Evolutionary conservation across 1,140 invertebrate species (phyloP).

Genomic region (Ceratina calcarata): DNA sequence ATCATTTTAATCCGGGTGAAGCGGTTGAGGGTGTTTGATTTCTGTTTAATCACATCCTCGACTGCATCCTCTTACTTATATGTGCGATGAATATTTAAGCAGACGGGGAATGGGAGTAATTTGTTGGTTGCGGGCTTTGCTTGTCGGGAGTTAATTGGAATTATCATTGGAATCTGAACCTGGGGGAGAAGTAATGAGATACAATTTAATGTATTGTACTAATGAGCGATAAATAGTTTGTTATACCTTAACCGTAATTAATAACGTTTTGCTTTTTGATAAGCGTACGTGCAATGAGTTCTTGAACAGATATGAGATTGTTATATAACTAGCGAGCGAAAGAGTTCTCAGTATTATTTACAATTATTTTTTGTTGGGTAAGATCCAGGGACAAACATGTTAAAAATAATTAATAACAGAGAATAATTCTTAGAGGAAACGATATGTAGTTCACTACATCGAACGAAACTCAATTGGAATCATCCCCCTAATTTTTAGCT

Average conservation of each 20-base stretch:
- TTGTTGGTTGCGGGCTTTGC: not conserved
- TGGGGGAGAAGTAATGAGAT: not conserved
- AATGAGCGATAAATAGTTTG: not conserved
- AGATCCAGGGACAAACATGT: too few relatives aligned
- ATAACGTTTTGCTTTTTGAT: not conserved
- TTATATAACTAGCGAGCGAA: too few relatives aligned
- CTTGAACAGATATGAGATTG: too few relatives aligned
- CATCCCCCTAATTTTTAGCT: too few relatives aligned
- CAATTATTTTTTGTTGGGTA: too few relatives aligned
- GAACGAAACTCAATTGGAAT: not conserved
- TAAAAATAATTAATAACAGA: too few relatives aligned
- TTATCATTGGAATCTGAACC: not conserved
- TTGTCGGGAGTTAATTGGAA: not conserved
- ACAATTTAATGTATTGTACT: not conserved
- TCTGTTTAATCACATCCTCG: too few relatives aligned
- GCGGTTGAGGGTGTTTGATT: too few relatives aligned
- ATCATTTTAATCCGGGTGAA: not conserved
- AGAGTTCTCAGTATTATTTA: not conserved
- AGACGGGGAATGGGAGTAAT: not conserved
- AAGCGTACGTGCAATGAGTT: not conserved
- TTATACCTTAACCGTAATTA: not conserved
- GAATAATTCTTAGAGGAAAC: too few relatives aligned
- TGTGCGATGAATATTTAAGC: not conserved
- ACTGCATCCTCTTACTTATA: not conserved
- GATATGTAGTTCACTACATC: not conserved